Evolutionary conservation across 92 coral and sea anemone species (phyloP).

Genomic region (Siderastrea siderea): DNA sequence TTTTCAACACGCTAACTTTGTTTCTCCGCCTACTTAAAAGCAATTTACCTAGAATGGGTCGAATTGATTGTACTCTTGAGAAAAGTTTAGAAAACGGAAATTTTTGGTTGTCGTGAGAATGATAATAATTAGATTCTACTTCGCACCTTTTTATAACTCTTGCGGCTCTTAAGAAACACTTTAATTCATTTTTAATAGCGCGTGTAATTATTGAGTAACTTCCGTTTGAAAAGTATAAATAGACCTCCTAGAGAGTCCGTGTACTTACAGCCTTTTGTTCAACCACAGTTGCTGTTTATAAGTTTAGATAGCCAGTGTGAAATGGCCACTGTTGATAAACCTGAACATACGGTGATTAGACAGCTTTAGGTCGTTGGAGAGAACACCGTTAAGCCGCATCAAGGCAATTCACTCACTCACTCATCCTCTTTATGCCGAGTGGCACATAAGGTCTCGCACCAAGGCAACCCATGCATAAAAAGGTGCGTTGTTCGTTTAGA

Average conservation of each 20-base stretch:
- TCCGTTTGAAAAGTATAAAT: slow-evolving; percentile 82
- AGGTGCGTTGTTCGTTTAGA: slow-evolving; percentile 26
- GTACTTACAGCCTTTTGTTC: slow-evolving; percentile 65
- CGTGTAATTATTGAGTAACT: slow-evolving; percentile 84
- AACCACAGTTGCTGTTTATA: slow-evolving; percentile 45
- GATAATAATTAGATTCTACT: slow-evolving; percentile 69
- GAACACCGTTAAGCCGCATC: background rate
- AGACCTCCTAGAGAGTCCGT: slow-evolving; percentile 94
- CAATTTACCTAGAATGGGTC: background rate
- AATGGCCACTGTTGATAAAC: slow-evolving; percentile 23
- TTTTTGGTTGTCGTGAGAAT: slow-evolving; percentile 55
- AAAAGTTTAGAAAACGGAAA: slow-evolving; percentile 51
- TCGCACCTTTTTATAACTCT: slow-evolving; percentile 74
- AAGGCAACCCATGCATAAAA: background rate
- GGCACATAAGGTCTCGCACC: background rate
- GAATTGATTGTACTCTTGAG: slow-evolving; percentile 54
- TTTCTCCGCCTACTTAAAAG: background rate
- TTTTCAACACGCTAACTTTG: background rate
- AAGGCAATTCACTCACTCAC: too few relatives aligned
- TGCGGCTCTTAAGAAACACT: slow-evolving; percentile 82
- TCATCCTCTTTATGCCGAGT: too few relatives aligned
- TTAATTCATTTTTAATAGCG: slow-evolving; percentile 88
- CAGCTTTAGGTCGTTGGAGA: background rate
- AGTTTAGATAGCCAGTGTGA: slow-evolving; percentile 58
- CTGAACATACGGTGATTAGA: background rate